Evolutionary conservation across 2,888 invertebrate species (phyloP).

Genomic region (Lysandra coridon): DNA sequence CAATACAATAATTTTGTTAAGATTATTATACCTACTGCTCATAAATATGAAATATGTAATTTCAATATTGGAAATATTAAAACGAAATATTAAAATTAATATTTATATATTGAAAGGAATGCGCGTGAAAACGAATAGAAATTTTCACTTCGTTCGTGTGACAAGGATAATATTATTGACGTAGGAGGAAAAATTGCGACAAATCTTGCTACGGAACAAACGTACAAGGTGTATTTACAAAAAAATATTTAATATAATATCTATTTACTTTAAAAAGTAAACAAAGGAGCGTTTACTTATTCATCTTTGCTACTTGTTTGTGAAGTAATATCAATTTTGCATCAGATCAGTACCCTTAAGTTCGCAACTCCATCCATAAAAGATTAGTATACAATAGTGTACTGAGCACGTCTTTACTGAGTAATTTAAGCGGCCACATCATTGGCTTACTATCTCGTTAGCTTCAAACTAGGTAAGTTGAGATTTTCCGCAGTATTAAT

Average conservation of each 20-base stretch:
- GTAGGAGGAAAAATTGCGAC: neutral
- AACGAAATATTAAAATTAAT: neutral
- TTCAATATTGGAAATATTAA: too few relatives aligned
- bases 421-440: constrained; percentile 43
- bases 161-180: neutral
- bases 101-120: constrained; percentile 40
- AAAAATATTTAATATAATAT: neutral
- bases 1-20: too few relatives aligned
- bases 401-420: constrained; percentile 34
- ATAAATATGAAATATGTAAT: too few relatives aligned
- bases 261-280: neutral
- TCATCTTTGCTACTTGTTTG: neutral
- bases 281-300: neutral
- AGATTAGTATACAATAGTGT: constrained; percentile 24
- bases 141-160: neutral
- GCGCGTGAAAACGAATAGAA: neutral
- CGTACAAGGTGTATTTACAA: neutral
- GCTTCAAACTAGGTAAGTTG: constrained; percentile 47
- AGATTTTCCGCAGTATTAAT: constrained; percentile 49
- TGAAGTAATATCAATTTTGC: constrained; percentile 1
- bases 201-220: neutral
- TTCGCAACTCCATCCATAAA: constrained; percentile 23
- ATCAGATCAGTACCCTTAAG: constrained; percentile 15
- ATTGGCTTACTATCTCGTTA: constrained; percentile 47
- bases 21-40: too few relatives aligned